Base-by-base conservation (phyloP, 2,888 invertebrate genomes). In the Acheta domesticus region DNA sequence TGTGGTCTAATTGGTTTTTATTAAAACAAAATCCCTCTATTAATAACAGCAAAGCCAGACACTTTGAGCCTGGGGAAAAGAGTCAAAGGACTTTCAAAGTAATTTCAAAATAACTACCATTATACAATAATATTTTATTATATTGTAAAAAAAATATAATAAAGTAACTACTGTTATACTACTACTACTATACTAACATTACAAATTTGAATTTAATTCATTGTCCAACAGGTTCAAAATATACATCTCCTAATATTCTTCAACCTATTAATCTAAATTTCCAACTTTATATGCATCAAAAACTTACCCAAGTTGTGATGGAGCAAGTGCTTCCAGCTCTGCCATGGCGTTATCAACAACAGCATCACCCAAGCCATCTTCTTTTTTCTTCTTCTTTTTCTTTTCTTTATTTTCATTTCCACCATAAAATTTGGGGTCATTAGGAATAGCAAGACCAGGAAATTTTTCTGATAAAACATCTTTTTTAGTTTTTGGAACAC, bases 301-400 rank as follows among this genome's bases (percentile, higher is more conserved):
- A 77, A 77, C 62, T 36, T 76, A 81, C 81, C 81, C 78, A 78
- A 80, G 81, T 49, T 83, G 82, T 11, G 93, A 93, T 3, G 95
- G 95, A 2, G 95, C 96, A 48, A 95, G 87, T 5, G 95, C 94
- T 87, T 96, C 96, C 78, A 96, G 87, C 82, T 94, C 93, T 21
- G 95, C 92, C 95, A 96, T 95, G 3, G 94, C 92, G 85, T 94
- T 92, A 83, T 93, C 92, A n/a, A 94, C 92, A 77, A 91, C 87
- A 83, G 90, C 89, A 77, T 82, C 82, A 19, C 83, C 84, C 81
- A 48, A 82, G 75, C 81, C 83, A 80, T 84, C 85, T 75, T 84
- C 85, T 74, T 83, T 85, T 79, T 83, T 85, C 79, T 74, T 84
- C 81, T 62, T 85, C 80, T 74, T 84, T 81, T 12, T 83, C 78